Percentiles rank a stretch among this genome's conserved stretches.
These are phyloP conservation scores for Dendrocincla tyrannina DNA, from an alignment of 2,797 vertebrate genomes.

Conservation along the genomic window DNA sequence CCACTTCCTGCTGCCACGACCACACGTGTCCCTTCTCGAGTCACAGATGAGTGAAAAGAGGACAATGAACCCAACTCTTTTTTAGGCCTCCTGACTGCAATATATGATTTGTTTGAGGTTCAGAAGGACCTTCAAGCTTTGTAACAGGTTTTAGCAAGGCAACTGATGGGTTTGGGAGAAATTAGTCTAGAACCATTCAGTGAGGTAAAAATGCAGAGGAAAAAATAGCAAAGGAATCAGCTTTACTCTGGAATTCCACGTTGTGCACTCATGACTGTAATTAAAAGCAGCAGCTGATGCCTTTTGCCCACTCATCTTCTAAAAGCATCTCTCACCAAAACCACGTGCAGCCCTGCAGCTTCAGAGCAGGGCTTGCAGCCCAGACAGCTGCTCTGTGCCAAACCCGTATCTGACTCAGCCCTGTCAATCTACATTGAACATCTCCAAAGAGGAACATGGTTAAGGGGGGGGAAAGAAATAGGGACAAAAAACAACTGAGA, in stretches of 20 bases:
- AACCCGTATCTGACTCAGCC: neutral
- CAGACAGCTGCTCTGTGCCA: neutral
- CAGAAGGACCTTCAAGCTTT: neutral
- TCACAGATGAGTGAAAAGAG: neutral
- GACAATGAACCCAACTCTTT: neutral
- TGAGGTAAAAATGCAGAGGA: neutral
- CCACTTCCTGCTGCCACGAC: neutral
- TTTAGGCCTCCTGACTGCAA: neutral
- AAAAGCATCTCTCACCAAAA: neutral
- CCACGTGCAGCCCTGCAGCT: neutral
- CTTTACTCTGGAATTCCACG: neutral
- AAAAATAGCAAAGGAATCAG: neutral
- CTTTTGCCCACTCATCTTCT: neutral
- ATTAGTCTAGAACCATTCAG: rapidly evolving
- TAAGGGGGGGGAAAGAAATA: neutral
- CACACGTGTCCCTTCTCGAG: rapidly evolving
- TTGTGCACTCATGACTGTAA: neutral
- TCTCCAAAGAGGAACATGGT: neutral
- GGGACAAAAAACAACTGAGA: neutral
- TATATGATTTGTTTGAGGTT: neutral
- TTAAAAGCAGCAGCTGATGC: neutral
- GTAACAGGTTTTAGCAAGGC: neutral
- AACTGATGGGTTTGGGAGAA: neutral
- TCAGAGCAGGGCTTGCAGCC: neutral
- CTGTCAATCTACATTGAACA: neutral